Evolutionary conservation across 1,140 invertebrate genomes (phyloP).

Genomic region (Heliconius eleuchia): DNA sequence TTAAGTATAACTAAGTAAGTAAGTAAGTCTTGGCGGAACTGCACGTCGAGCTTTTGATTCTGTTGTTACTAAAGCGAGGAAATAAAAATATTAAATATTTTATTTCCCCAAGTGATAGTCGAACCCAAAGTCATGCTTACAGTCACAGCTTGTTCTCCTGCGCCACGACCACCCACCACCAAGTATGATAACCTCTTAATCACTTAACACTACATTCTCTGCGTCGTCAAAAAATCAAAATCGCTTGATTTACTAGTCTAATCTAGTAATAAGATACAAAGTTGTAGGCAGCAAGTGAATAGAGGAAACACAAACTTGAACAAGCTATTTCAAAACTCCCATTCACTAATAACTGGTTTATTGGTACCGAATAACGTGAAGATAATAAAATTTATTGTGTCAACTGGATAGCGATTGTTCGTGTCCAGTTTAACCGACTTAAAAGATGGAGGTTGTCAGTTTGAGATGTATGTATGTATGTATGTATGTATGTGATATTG

Average conservation of each 20-base stretch:
- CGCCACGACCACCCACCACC: too few relatives aligned
- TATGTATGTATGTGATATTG: neutral
- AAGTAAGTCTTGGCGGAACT: too few relatives aligned
- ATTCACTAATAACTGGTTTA: slow-evolving; percentile 9
- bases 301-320: neutral
- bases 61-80: too few relatives aligned
- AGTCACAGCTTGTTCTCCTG: too few relatives aligned
- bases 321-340: neutral
- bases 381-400: slow-evolving; percentile 6
- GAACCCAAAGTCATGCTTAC: too few relatives aligned
- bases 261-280: neutral
- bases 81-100: too few relatives aligned
- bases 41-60: too few relatives aligned
- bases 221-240: too few relatives aligned
- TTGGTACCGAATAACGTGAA: slow-evolving; percentile 1
- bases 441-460: neutral
- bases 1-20: too few relatives aligned
- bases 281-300: neutral
- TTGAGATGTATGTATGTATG: neutral
- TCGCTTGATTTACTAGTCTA: neutral
- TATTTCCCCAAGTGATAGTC: too few relatives aligned
- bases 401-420: neutral
- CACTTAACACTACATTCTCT: too few relatives aligned
- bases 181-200: too few relatives aligned
- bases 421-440: neutral